Base-by-base conservation (phyloP, 2,888 invertebrate species). In the Trilocha varians region DNA sequence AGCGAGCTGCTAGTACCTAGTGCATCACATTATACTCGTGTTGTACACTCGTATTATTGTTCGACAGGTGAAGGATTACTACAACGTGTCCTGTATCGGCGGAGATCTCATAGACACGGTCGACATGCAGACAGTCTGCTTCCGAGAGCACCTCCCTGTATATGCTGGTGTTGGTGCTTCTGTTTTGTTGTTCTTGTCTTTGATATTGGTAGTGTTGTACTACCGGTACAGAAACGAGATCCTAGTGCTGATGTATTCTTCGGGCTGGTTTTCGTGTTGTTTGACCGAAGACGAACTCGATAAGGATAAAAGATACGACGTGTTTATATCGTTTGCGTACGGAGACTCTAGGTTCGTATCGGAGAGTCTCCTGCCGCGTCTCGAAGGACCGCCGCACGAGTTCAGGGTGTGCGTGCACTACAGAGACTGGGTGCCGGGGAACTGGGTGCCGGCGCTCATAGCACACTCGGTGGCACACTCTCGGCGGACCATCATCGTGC, bases 261-360 rank as follows among this genome's bases (percentile, higher is more conserved):
- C 40, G 34, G 44, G 55, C 0, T 54, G 38, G n/a, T n/a, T n/a
- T n/a, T n/a, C n/a, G n/a, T n/a, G n/a, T n/a, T n/a, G n/a, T n/a
- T n/a, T n/a, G n/a, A 38, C 46, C 0, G 57, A 53, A 2, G 53
- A 54, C 4, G 45, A 50, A 2, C 16, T 46, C 1, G 59, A 57
- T 50, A 49, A 61, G 1, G 57, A 54, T 52, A 55, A 54, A 11
- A 32, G 25, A n/a, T 95, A 91, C 66, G 95, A 96, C 65, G 93
- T 93, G 0, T 95, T 95, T 65, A 84, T 96, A 40, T 93, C 94
- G 49, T 95, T 90, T 65, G 91, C 93, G 1, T 91, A 93, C 59
- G 87, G 89, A 61, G 94, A 95, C 62, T 90, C 91, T 53, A 87
- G 88, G 3, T 91, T 93, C 57, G 90, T 94, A 0, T 75, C 87